Evolutionary conservation across 1,140 invertebrate species (phyloP).

Genomic region (Frieseomelitta varia): DNA sequence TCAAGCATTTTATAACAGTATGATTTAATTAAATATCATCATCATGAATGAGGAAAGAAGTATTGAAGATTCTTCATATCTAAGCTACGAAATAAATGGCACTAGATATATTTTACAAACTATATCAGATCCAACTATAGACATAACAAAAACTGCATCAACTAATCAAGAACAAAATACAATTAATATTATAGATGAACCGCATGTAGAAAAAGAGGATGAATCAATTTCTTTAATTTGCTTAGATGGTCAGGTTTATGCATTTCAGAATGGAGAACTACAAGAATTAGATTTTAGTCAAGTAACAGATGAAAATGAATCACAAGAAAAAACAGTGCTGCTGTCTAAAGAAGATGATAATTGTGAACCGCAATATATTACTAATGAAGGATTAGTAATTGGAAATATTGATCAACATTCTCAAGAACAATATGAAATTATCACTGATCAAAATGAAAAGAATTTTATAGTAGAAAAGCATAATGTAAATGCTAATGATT

Average conservation of each 20-base stretch:
- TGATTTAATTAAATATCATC: slow-evolving; percentile 29
- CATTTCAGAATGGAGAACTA: slow-evolving; percentile 70
- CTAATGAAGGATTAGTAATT: slow-evolving; percentile 47
- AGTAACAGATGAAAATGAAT: slow-evolving; percentile 53
- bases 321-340: slow-evolving; percentile 57
- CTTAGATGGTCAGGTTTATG: slow-evolving; percentile 71
- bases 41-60: slow-evolving; percentile 64
- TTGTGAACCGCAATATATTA: slow-evolving; percentile 50
- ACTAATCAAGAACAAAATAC: slow-evolving; percentile 49
- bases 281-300: slow-evolving; percentile 70
- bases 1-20: slow-evolving; percentile 3
- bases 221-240: slow-evolving; percentile 70
- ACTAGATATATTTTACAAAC: slow-evolving; percentile 69
- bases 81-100: slow-evolving; percentile 73
- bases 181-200: slow-evolving; percentile 42
- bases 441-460: slow-evolving; percentile 44
- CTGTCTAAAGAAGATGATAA: slow-evolving; percentile 54
- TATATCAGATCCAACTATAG: slow-evolving; percentile 47
- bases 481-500: slow-evolving; percentile 72
- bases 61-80: slow-evolving; percentile 60
- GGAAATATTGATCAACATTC: slow-evolving; percentile 46
- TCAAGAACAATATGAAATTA: slow-evolving; percentile 54
- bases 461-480: slow-evolving; percentile 62
- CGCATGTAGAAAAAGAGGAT: slow-evolving; percentile 56
- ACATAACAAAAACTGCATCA: slow-evolving; percentile 31